phyloP scores from a whole-genome alignment of 1,140 invertebrate species.

The Drosophila quadrilineata region DNA sequence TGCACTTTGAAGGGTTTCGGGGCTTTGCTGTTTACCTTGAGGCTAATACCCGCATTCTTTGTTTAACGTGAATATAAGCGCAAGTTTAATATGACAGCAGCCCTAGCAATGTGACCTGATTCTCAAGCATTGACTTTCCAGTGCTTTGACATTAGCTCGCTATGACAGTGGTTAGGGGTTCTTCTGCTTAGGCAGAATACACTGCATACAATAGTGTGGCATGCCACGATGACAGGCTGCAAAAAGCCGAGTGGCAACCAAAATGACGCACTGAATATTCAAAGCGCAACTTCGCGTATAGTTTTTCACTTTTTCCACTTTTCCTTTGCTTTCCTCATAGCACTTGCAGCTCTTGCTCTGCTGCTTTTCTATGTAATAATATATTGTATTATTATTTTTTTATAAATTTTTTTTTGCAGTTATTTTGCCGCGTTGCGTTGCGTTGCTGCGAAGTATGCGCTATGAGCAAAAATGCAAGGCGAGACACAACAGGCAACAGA shows the following conservation, averaged over 20 bases:
- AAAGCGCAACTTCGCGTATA: slow-evolving; percentile 60
- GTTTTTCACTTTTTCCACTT: slow-evolving; percentile 25
- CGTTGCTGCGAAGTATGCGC: slow-evolving; percentile 65
- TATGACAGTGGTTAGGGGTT: not conserved
- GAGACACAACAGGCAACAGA: slow-evolving; percentile 54
- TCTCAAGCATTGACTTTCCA: slow-evolving; percentile 67
- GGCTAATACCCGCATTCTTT: slow-evolving; percentile 35
- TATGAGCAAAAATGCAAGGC: slow-evolving; percentile 72
- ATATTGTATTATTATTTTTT: slow-evolving; percentile 14
- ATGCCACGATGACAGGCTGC: slow-evolving; percentile 46
- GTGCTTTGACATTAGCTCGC: slow-evolving; percentile 44
- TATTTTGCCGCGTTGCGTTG: slow-evolving; percentile 54
- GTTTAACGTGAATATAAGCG: slow-evolving; percentile 4
- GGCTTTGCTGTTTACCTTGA: slow-evolving; percentile 13
- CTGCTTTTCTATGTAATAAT: slow-evolving; percentile 7
- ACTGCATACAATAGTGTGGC: slow-evolving; percentile 71
- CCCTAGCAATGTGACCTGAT: slow-evolving; percentile 58
- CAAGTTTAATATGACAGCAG: slow-evolving; percentile 29
- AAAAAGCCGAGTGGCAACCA: slow-evolving; percentile 12
- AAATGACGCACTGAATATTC: slow-evolving; percentile 76
- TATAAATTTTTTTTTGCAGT: slow-evolving; percentile 42
- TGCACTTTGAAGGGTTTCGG: slow-evolving; percentile 48
- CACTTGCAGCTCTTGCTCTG: slow-evolving; percentile 28
- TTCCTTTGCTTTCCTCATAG: slow-evolving; percentile 14
- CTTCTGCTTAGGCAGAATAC: slow-evolving; percentile 33